Evolutionary conservation across 2,888 invertebrate species (phyloP).

Genomic region (Acholoe squamosa): DNA sequence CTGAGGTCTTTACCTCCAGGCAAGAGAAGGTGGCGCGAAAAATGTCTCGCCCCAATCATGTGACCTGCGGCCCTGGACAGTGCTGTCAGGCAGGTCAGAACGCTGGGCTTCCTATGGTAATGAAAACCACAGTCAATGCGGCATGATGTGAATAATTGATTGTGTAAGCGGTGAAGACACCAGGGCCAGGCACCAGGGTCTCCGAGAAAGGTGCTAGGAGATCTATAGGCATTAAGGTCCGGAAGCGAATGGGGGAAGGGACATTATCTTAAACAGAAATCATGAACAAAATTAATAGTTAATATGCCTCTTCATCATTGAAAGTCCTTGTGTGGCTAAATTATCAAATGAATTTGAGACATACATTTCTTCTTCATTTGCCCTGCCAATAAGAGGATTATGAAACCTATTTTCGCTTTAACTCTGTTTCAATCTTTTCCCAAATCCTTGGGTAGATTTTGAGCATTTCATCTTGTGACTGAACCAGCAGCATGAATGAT

Average conservation of each 20-base stretch:
- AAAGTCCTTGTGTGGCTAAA: no score
- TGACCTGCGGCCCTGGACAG: not conserved
- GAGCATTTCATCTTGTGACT: no score
- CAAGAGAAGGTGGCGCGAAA: not conserved
- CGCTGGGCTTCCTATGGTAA: not conserved
- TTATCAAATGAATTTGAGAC: no score
- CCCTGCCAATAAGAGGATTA: no score
- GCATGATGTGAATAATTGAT: constrained; percentile 13
- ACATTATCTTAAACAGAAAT: not conserved
- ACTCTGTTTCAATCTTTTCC: no score
- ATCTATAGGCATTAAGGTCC: not conserved
- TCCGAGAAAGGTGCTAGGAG: not conserved
- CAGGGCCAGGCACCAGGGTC: not conserved
- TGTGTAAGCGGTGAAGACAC: constrained; percentile 17
- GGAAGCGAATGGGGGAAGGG: not conserved
- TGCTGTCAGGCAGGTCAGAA: not conserved
- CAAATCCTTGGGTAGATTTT: no score
- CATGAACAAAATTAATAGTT: no score
- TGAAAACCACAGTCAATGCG: not conserved
- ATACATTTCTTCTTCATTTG: no score
- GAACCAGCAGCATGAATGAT: no score
- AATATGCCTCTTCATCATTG: no score
- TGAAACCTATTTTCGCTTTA: no score
- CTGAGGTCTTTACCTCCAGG: not conserved
- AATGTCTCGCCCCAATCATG: not conserved